Base-by-base conservation (phyloP, 2,113 vertebrate genomes). In the Vulpes vulpes region DNA sequence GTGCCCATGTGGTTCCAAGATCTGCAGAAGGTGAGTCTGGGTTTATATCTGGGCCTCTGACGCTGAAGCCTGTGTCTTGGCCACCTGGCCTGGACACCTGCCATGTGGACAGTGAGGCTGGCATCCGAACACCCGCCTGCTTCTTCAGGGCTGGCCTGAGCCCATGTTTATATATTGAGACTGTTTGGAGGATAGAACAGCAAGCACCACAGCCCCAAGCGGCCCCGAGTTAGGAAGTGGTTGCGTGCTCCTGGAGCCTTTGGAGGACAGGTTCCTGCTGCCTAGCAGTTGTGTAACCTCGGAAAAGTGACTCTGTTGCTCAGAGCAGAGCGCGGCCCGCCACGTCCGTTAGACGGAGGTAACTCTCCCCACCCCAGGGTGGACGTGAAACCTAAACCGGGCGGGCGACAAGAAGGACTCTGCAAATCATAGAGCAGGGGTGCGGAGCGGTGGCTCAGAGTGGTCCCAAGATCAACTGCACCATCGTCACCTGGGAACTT, bases 361-460 rank as follows among this genome's bases (percentile, higher is more conserved):
- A 2, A 22, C 64, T 78, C 73, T 23, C 49, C 60, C 32, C 15
- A 4, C 32, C 49, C 65, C 19, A 1, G 9, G n/a, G 53, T 43
- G 76, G 22, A 0, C 14, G 11, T 9, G 74, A 92, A 67, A 67
- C 76, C 69, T 25, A 8, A 32, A 27, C 4, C 16, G n/a, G 43
- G 5, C 11, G 0, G 57, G n/a, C 25, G n/a, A 19, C 1, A 0
- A 64, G 78, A 78, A 43, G 88, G 73, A 11, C 43, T 11, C 23
- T 27, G 19, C 84, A 4, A 43, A 55, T 51, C 25, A 5, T 5
- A 22, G 49, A 79, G 62, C 60, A 23, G 85, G 64, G 27, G 25
- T 30, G 30, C 1, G 1, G 27, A 30, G 32, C 2, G 0, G 4
- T 5, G 22, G 38, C 16, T 43, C 80, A 60, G n/a, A 8, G 67